phyloP scores from a whole-genome alignment of 2,113 vertebrate species.

The Bettongia penicillata region DNA sequence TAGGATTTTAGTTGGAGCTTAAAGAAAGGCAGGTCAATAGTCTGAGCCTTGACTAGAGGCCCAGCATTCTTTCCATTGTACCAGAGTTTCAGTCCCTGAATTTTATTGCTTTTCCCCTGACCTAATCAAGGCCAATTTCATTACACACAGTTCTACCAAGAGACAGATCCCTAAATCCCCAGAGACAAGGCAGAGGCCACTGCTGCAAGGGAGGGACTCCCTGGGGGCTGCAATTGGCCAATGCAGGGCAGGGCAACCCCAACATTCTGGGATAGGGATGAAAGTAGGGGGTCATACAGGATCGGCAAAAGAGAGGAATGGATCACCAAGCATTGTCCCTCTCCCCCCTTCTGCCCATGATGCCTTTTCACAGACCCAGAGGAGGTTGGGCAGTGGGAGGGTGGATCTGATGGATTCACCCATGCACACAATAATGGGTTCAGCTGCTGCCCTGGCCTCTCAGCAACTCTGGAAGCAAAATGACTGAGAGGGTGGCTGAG shows the following conservation, averaged over 20 bases:
- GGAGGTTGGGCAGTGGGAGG: neutral
- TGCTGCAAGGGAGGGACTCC: neutral
- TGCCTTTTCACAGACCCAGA: neutral
- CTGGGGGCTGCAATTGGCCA: neutral
- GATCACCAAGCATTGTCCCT: neutral
- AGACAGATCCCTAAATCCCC: neutral
- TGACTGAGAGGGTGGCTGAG: neutral
- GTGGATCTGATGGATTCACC: neutral
- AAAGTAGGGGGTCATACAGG: neutral
- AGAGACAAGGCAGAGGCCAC: neutral
- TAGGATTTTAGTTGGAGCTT: neutral
- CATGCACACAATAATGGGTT: neutral
- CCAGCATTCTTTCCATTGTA: neutral
- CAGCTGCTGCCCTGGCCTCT: neutral
- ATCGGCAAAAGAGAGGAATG: neutral
- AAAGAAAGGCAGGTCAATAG: neutral
- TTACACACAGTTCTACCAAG: accelerated
- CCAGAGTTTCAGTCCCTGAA: neutral
- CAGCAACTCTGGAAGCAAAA: neutral
- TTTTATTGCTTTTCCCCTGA: neutral
- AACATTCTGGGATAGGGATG: neutral
- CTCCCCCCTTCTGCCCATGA: neutral
- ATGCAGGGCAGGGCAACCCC: no score
- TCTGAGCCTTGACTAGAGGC: neutral
- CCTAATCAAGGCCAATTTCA: neutral